Percentiles rank a stretch among this genome's conserved stretches.
phyloP scores from a whole-genome alignment of 2,113 vertebrate species.

The Zingel zingel region DNA sequence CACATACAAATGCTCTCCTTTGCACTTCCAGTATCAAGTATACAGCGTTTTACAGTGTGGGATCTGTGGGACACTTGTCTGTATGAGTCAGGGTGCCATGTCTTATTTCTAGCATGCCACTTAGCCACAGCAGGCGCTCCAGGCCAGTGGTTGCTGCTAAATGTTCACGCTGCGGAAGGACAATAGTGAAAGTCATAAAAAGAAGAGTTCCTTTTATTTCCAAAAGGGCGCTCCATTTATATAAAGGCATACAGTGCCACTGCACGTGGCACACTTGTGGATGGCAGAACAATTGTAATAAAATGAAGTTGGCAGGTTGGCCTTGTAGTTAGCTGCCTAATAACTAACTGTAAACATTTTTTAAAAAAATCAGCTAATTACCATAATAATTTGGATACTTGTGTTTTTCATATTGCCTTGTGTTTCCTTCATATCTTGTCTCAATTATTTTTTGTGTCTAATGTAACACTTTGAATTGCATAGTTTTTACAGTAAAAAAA shows the following conservation, averaged over 20 bases:
- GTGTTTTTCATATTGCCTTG: background rate
- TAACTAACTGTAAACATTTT: background rate
- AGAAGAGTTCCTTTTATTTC: background rate
- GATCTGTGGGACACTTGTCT: constrained; percentile 53
- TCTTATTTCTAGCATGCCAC: constrained; percentile 34
- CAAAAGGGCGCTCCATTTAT: background rate
- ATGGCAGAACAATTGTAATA: background rate
- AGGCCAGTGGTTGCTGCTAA: constrained; percentile 27
- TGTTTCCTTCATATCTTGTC: background rate
- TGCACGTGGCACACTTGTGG: background rate
- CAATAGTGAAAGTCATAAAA: constrained; percentile 36
- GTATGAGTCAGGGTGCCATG: constrained; percentile 45
- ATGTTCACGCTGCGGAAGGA: constrained; percentile 19
- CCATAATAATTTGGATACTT: background rate
- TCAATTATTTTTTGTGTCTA: background rate
- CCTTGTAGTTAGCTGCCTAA: no score
- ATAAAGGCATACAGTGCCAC: background rate
- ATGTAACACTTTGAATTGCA: background rate
- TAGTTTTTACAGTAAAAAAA: background rate
- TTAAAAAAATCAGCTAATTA: background rate
- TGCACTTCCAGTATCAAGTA: constrained; percentile 36
- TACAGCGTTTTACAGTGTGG: constrained; percentile 39
- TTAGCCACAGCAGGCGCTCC: constrained; percentile 42
- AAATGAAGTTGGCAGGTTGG: background rate
- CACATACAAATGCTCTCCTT: constrained; percentile 17